These are phyloP conservation scores for Lanius ludovicianus DNA, from an alignment of 2,113 vertebrate species.

Conservation along the genomic window DNA sequence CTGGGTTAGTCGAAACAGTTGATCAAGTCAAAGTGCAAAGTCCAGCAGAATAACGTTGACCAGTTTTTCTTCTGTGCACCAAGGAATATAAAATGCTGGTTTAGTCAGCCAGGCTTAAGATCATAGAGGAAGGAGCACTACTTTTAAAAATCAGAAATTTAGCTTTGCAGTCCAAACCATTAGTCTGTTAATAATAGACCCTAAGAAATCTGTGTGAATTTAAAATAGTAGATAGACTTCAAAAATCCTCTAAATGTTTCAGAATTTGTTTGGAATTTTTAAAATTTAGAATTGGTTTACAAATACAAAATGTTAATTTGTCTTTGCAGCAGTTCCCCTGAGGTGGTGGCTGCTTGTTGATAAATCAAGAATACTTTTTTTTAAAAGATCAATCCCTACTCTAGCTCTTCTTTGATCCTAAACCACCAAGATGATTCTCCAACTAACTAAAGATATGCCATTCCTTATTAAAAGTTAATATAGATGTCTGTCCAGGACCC, in stretches of 20 bases:
- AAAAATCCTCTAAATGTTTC: not conserved
- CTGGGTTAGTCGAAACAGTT: not conserved
- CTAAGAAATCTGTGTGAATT: not conserved
- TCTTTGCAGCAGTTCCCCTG: not conserved
- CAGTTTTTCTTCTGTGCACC: not conserved
- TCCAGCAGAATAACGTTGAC: not conserved
- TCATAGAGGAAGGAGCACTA: not conserved
- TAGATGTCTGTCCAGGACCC: not conserved
- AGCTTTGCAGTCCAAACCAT: not conserved
- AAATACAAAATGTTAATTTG: not conserved
- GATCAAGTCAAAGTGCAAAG: not conserved
- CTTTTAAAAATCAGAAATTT: not conserved
- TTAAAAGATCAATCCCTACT: not conserved
- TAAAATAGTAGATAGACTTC: not conserved
- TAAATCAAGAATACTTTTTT: not conserved
- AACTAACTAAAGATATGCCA: not conserved
- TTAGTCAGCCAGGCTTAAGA: not conserved
- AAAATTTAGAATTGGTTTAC: not conserved
- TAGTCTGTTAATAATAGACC: not conserved
- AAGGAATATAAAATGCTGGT: not conserved
- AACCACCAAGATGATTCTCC: not conserved
- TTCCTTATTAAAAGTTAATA: not conserved
- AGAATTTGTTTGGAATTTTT: not conserved
- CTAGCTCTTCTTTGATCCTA: not conserved
- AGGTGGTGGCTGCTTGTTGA: not conserved